phyloP scores from a whole-genome alignment of 2,113 vertebrate genomes.

The Synchiropus splendidus region DNA sequence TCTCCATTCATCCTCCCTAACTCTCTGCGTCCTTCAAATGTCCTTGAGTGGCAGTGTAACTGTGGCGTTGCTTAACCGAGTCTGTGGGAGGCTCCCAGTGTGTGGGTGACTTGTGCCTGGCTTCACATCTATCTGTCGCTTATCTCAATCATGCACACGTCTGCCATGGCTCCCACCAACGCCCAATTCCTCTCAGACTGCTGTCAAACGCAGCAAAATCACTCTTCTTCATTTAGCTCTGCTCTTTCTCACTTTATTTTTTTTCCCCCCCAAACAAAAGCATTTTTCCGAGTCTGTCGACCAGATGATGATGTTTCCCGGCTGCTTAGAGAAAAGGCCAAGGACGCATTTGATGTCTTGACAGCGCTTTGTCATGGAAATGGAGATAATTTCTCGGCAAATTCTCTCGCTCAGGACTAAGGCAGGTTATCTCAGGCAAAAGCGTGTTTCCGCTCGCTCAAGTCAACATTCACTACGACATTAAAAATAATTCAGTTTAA shows the following conservation, averaged over 20 bases:
- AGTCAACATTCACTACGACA: constrained; percentile 1
- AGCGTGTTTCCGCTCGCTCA: neutral
- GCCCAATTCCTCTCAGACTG: constrained; percentile 17
- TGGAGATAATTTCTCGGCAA: neutral
- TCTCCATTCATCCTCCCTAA: constrained; percentile 18
- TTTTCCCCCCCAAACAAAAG: constrained; percentile 23
- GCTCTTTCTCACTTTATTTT: constrained; percentile 36
- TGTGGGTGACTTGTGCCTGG: constrained; percentile 44
- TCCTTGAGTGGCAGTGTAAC: constrained; percentile 50
- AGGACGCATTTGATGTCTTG: constrained; percentile 1
- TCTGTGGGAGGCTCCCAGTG: constrained; percentile 43
- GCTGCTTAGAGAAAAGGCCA: constrained; percentile 1
- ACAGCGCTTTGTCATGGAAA: constrained; percentile 12
- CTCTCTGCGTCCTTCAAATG: constrained; percentile 48
- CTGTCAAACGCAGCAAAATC: constrained; percentile 27
- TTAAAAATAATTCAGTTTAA: constrained; percentile 9
- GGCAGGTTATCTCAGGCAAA: constrained; percentile 5
- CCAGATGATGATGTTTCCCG: constrained; percentile 24
- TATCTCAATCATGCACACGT: constrained; percentile 55
- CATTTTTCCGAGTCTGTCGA: constrained; percentile 30
- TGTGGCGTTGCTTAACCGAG: constrained; percentile 35
- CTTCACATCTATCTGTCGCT: constrained; percentile 42
- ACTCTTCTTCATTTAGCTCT: constrained; percentile 26
- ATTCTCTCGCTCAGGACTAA: neutral
- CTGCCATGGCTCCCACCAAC: constrained; percentile 30